Base-by-base conservation (phyloP, 2,797 vertebrate species). In the Cuculus canorus region DNA sequence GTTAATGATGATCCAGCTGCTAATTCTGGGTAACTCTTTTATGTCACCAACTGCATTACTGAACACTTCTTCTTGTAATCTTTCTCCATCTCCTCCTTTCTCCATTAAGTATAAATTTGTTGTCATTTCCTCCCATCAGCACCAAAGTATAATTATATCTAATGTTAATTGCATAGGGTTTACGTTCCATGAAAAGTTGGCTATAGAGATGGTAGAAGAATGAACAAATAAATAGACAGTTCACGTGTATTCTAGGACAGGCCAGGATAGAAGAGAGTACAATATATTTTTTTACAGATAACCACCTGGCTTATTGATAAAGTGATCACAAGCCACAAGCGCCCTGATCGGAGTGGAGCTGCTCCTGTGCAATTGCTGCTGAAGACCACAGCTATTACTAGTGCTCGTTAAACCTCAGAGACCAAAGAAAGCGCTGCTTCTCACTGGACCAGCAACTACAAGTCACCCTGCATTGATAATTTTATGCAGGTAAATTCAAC, bases 21-120 rank as follows among this genome's bases (percentile, higher is more conserved):
- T 96, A 93, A 94, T 84, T 92, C 89, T 88, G 77, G 85, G 69
- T 82, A 91, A 82, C 35, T 90, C 81, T 86, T 94, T 82, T 60
- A 77, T 84, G 86, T 64, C 68, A 35, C 83, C 88, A 92, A 93
- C 63, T 73, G 81, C 85, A 64, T 93, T 86, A 82, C 60, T 71
- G 71, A 82, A 72, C 63, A 66, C 56, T 77, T 73, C 76, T 70
- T 73, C 80, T 92, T 86, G 54, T 19, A 94, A 88, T 73, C 78
- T 78, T 88, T 82, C 78, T 84, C 80, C 48, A 57, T n/a, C 83
- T 86, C 56, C 76, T 93, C 52, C 63, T 82, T 61, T 88, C 81
- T 91, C 81, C 60, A 56, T 66, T 48, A 79, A 60, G 32, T 59
- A 75, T 22, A 77, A 68, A 88, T 82, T 86, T 90, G 60, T 79